Evolutionary conservation across 2,113 vertebrate genomes (phyloP).

Genomic region (Muscicapa adusta): DNA sequence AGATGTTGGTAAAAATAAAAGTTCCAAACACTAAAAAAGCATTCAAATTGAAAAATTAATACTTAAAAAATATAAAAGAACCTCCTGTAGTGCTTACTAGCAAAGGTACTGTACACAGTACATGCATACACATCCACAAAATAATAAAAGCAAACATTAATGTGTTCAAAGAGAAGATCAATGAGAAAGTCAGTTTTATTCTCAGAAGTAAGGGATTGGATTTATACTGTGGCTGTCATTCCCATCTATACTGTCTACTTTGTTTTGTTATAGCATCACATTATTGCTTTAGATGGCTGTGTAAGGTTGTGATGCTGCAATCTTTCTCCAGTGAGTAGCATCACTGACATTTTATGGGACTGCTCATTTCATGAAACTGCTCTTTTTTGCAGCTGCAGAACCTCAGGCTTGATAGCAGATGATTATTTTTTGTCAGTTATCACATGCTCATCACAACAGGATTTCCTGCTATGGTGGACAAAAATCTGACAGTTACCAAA

Average conservation of each 20-base stretch:
- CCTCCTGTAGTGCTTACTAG: background rate
- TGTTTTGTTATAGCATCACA: constrained; percentile 33
- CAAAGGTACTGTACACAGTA: background rate
- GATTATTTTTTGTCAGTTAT: constrained; percentile 34
- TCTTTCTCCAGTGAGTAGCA: constrained; percentile 37
- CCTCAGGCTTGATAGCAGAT: constrained; percentile 1
- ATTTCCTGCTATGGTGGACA: background rate
- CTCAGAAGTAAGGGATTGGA: background rate
- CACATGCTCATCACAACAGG: constrained; percentile 1
- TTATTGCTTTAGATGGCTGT: constrained; percentile 37
- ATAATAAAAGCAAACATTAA: background rate
- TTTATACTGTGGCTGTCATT: constrained; percentile 7
- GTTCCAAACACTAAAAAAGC: background rate
- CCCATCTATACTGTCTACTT: constrained; percentile 8
- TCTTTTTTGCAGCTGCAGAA: constrained; percentile 25
- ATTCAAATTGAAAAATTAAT: background rate
- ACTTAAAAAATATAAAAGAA: background rate
- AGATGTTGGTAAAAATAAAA: background rate
- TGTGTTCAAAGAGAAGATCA: background rate
- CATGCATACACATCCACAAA: background rate
- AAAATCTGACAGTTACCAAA: background rate
- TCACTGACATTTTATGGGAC: constrained; percentile 35
- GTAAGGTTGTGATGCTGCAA: constrained; percentile 34
- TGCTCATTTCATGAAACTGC: constrained; percentile 21
- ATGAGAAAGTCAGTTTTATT: background rate